These are phyloP conservation scores for Spilogale gracilis DNA, from an alignment of 2,113 vertebrate species.

Conservation along the genomic window DNA sequence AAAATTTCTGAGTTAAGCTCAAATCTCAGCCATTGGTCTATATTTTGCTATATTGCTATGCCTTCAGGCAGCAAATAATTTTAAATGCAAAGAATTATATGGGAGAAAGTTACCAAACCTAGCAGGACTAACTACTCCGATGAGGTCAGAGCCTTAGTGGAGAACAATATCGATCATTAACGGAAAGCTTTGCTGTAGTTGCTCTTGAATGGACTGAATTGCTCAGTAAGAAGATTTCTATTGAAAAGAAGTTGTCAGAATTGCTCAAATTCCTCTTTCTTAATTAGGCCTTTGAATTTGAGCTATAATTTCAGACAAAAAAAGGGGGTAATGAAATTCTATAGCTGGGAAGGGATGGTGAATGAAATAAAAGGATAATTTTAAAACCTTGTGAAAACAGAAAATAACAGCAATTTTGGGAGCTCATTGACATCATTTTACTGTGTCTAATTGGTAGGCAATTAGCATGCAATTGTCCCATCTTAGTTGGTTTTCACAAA, in stretches of 20 bases:
- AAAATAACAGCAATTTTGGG: slow-evolving; percentile 78
- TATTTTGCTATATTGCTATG: neutral
- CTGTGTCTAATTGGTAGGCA: slow-evolving; percentile 67
- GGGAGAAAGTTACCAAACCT: slow-evolving; percentile 37
- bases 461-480: slow-evolving; percentile 73
- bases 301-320: slow-evolving; percentile 69
- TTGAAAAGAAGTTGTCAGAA: slow-evolving; percentile 72
- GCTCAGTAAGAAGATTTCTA: slow-evolving; percentile 53
- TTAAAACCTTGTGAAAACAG: slow-evolving; percentile 77
- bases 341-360: neutral
- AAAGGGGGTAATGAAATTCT: slow-evolving; percentile 65
- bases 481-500: slow-evolving; percentile 44
- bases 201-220: slow-evolving; percentile 57
- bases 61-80: neutral
- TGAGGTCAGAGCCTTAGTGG: slow-evolving; percentile 9
- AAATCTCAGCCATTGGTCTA: neutral
- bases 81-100: slow-evolving; percentile 59
- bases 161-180: slow-evolving; percentile 66
- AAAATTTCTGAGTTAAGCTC: neutral
- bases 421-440: slow-evolving; percentile 65
- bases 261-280: slow-evolving; percentile 64
- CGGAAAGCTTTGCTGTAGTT: neutral
- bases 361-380: slow-evolving; percentile 73
- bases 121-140: neutral
- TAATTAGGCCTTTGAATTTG: slow-evolving; percentile 77